A percentile compares a stretch with the other conserved stretches of the same genome.
Evolutionary conservation across 1,140 invertebrate species (phyloP).

Genomic region (Calycopis cecrops): DNA sequence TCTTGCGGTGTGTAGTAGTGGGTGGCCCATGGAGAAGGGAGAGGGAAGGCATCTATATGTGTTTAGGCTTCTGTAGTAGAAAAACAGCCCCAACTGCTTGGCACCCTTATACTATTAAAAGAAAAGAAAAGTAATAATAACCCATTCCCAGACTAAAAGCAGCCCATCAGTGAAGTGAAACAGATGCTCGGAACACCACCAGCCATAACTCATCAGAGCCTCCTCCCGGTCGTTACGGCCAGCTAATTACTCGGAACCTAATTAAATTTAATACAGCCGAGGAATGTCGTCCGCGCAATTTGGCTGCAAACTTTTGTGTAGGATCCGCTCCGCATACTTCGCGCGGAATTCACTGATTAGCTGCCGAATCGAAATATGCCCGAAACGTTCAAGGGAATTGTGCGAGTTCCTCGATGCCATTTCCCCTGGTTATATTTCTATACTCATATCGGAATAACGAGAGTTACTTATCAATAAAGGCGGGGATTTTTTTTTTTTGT

Average conservation of each 20-base stretch:
- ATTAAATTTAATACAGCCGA: constrained; percentile 29
- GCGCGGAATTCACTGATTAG: constrained; percentile 1
- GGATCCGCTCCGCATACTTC: background rate
- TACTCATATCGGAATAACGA: too few relatives aligned
- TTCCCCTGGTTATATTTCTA: too few relatives aligned
- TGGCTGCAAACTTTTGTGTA: constrained; percentile 10
- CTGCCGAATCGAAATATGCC: constrained; percentile 7
- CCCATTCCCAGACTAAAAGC: background rate
- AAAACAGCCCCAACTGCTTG: too few relatives aligned
- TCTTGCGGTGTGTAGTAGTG: too few relatives aligned
- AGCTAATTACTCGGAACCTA: constrained; percentile 23
- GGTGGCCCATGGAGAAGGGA: too few relatives aligned
- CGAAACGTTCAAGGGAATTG: background rate
- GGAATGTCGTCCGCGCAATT: constrained; percentile 24
- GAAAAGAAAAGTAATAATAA: background rate
- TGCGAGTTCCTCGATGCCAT: background rate
- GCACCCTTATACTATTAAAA: too few relatives aligned
- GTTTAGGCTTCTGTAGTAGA: too few relatives aligned
- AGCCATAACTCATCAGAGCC: constrained; percentile 16
- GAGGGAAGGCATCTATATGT: too few relatives aligned
- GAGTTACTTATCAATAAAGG: too few relatives aligned
- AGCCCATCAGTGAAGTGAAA: constrained; percentile 2
- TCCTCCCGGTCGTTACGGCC: constrained; percentile 14
- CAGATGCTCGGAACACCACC: constrained; percentile 8
- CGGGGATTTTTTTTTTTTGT: too few relatives aligned